phyloP scores from a whole-genome alignment of 2,888 invertebrate species.

The Merodon equestris region DNA sequence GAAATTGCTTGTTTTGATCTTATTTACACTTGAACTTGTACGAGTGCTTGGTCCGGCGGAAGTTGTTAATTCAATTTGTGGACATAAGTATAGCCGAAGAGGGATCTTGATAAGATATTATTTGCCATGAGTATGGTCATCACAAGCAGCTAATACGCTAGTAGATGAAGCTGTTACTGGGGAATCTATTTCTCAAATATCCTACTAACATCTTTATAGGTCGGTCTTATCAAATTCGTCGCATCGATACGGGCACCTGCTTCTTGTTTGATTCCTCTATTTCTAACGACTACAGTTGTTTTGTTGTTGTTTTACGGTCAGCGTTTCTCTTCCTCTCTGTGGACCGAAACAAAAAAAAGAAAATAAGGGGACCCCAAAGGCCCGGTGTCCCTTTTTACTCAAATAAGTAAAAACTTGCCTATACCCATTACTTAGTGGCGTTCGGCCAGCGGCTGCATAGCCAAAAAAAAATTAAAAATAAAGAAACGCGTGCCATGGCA shows the following conservation, averaged over 20 bases:
- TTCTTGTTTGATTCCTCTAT: conserved; percentile 44
- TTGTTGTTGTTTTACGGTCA: conserved; percentile 23
- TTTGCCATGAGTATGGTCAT: no score
- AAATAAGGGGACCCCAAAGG: conserved; percentile 50
- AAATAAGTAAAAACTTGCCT: conserved; percentile 43
- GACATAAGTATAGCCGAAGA: no score
- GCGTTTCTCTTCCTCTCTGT: background rate
- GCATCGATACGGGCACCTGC: conserved; percentile 63
- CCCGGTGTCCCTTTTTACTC: conserved; percentile 55
- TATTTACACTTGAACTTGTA: background rate
- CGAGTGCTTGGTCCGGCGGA: conserved; percentile 34
- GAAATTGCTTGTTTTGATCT: conserved; percentile 46
- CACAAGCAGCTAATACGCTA: no score
- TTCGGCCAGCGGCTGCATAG: conserved; percentile 46
- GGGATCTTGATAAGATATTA: no score
- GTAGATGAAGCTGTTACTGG: no score
- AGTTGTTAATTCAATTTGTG: conserved; percentile 32
- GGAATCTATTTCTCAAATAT: no score
- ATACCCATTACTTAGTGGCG: conserved; percentile 43
- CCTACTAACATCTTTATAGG: no score
- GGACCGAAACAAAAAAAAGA: conserved; percentile 24
- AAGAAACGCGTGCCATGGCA: conserved; percentile 56
- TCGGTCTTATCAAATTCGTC: conserved; percentile 52
- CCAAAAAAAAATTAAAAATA: conserved; percentile 19
- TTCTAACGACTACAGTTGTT: conserved; percentile 36